These are phyloP conservation scores for Catostylus mosaicus DNA, from an alignment of 30 jellyfish, hydroid and myxozoan species.

Conservation along the genomic window DNA sequence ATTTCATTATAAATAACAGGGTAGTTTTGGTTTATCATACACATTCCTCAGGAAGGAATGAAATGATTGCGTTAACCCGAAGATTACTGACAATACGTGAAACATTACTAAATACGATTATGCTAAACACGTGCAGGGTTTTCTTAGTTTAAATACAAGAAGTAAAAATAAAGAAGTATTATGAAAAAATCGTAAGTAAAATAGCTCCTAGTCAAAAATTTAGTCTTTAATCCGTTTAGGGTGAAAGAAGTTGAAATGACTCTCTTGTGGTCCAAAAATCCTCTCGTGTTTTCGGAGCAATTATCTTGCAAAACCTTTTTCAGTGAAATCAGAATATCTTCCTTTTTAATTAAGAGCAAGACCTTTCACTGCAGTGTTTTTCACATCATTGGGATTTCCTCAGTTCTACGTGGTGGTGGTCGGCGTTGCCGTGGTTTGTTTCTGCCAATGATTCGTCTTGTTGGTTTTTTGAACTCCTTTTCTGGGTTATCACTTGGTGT, in stretches of 20 bases:
- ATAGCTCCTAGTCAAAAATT: background rate
- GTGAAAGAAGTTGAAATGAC: background rate
- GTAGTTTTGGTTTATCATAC: too few relatives aligned
- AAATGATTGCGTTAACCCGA: too few relatives aligned
- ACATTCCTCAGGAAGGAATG: too few relatives aligned
- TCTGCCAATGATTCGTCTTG: conserved; percentile 61
- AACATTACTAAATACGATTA: too few relatives aligned
- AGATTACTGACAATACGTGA: too few relatives aligned
- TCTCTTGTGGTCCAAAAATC: too few relatives aligned
- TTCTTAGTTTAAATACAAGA: background rate
- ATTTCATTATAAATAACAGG: too few relatives aligned
- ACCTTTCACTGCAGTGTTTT: background rate
- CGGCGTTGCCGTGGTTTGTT: conserved; percentile 48
- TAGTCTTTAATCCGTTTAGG: background rate
- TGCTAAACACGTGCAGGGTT: too few relatives aligned
- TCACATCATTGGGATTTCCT: conserved; percentile 66
- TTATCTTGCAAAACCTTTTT: background rate
- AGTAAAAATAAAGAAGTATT: background rate
- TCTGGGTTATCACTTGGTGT: conserved; percentile 97
- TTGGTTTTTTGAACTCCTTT: conserved; percentile 71
- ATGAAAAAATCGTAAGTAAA: background rate
- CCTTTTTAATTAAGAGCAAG: background rate
- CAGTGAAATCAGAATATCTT: background rate
- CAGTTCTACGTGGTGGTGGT: conserved; percentile 44
- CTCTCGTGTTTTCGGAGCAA: too few relatives aligned